A percentile compares a stretch with the other conserved stretches of the same genome.
Evolutionary conservation across 2,113 vertebrate species (phyloP).

Genomic region (Mesitornis unicolor): DNA sequence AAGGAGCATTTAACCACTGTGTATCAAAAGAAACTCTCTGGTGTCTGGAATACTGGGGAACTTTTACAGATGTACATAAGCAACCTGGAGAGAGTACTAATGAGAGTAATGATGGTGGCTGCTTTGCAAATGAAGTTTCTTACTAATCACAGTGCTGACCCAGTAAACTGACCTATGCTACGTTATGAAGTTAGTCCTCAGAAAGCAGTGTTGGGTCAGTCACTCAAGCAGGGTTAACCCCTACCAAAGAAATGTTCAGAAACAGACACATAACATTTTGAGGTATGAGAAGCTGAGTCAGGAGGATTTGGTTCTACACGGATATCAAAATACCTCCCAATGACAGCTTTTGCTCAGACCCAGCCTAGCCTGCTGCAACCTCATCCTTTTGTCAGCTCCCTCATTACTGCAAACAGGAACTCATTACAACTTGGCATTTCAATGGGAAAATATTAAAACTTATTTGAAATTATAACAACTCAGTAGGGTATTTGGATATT

Average conservation of each 20-base stretch:
- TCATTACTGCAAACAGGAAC: not conserved
- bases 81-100: not conserved
- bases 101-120: not conserved
- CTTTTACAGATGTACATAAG: not conserved
- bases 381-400: not conserved
- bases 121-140: not conserved
- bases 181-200: not conserved
- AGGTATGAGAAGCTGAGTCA: not conserved
- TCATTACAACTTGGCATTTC: fast-evolving
- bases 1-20: not conserved
- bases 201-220: not conserved
- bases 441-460: not conserved
- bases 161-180: not conserved
- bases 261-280: not conserved
- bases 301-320: not conserved
- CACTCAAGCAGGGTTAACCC: not conserved
- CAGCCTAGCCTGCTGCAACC: not conserved
- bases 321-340: not conserved
- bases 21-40: not conserved
- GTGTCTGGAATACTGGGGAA: not conserved
- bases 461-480: not conserved
- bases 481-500: not conserved
- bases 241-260: not conserved
- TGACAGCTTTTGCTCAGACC: not conserved
- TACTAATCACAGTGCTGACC: not conserved